A percentile compares a stretch with the other conserved stretches of the same genome.
Conservation (phyloP, 2,888 invertebrate genomes). For the Drosophila koepferae region DNA sequence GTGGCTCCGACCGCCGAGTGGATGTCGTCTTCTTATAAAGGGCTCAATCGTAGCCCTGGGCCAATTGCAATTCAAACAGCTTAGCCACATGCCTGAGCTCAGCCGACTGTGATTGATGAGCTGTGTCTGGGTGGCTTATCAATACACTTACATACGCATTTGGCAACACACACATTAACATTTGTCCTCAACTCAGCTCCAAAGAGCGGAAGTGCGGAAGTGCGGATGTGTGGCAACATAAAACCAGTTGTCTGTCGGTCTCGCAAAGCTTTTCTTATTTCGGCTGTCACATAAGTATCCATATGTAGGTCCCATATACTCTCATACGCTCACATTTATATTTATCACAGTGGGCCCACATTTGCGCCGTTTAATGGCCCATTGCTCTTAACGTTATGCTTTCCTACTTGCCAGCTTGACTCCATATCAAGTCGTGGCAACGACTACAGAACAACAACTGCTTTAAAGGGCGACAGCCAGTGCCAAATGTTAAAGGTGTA, state of each 20-base stretch:
- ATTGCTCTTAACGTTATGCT: constrained; percentile 58
- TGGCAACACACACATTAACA: constrained; percentile 23
- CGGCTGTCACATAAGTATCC: constrained; percentile 38
- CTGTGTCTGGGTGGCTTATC: constrained; percentile 1
- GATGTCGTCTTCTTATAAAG: background rate
- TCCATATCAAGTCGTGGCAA: constrained; percentile 5
- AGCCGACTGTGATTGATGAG: constrained; percentile 48
- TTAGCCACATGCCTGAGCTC: constrained; percentile 1
- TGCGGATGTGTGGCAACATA: constrained; percentile 24
- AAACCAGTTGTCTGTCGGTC: constrained; percentile 26
- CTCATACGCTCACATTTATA: constrained; percentile 23
- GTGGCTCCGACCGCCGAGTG: background rate
- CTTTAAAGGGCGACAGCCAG: constrained; percentile 38
- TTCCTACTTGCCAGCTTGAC: constrained; percentile 18
- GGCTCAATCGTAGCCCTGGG: constrained; percentile 19
- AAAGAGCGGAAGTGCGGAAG: constrained; percentile 23
- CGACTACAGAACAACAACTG: constrained; percentile 4
- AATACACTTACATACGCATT: constrained; percentile 16
- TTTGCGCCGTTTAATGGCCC: constrained; percentile 64
- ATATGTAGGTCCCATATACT: constrained; percentile 7
- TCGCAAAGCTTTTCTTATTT: constrained; percentile 5
- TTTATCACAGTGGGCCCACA: constrained; percentile 42
- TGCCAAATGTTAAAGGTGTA: constrained; percentile 43
- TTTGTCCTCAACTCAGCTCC: constrained; percentile 7
- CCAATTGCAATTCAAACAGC: constrained; percentile 3